Evolutionary conservation across 2,113 vertebrate genomes (phyloP).

Genomic region (Cervus canadensis): DNA sequence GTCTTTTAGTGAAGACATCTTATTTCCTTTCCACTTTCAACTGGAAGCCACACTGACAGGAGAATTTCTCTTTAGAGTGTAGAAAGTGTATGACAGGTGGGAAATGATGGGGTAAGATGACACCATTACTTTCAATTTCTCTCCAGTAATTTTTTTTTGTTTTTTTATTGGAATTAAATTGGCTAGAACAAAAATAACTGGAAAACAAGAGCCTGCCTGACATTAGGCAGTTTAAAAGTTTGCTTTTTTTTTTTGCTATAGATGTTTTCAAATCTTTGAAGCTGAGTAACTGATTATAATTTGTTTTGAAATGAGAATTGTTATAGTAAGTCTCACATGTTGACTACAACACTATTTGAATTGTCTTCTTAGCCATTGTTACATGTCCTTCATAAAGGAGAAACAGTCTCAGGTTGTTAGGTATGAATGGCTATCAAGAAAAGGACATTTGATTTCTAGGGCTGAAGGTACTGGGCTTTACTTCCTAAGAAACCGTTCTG

Average conservation of each 20-base stretch:
- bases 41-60: neutral
- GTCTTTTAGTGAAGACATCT: slow-evolving; percentile 26
- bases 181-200: neutral
- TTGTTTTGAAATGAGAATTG: slow-evolving; percentile 40
- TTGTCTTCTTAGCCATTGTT: neutral
- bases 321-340: neutral
- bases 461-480: slow-evolving; percentile 8
- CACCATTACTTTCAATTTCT: neutral
- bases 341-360: neutral
- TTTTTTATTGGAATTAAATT: neutral
- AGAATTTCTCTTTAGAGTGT: neutral
- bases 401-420: neutral
- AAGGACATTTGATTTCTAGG: slow-evolving; percentile 64
- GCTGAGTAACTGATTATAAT: neutral
- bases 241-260: neutral
- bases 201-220: neutral
- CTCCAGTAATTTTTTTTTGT: neutral
- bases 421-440: slow-evolving; percentile 19
- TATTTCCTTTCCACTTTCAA: neutral
- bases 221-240: neutral
- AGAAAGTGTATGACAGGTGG: slow-evolving; percentile 9
- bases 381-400: slow-evolving; percentile 33
- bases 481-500: neutral
- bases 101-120: neutral
- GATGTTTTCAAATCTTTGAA: neutral